Conservation (phyloP, 2,888 invertebrate species). For the Tenthredo notha region DNA sequence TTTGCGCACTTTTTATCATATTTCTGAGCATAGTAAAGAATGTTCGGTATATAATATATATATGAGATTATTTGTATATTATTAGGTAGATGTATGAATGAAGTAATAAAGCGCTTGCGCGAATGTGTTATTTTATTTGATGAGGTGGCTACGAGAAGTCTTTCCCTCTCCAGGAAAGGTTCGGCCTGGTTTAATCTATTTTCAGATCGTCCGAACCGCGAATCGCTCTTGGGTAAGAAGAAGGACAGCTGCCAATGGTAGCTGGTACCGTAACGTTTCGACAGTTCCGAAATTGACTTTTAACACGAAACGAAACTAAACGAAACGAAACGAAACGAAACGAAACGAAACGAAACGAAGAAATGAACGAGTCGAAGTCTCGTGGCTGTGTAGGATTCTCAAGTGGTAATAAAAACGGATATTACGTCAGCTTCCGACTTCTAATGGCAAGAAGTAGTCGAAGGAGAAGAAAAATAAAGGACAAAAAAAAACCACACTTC, state of each 20-base stretch:
- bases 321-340: background rate
- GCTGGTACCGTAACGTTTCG: constrained; percentile 46
- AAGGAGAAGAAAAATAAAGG: background rate
- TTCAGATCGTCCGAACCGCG: constrained; percentile 17
- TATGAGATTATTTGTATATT: background rate
- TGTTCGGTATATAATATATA: background rate
- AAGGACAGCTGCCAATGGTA: constrained; percentile 27
- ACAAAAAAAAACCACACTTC: background rate
- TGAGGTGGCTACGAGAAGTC: background rate
- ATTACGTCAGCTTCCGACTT: constrained; percentile 6
- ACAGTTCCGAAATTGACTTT: constrained; percentile 41
- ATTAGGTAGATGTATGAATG: background rate
- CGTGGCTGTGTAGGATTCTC: constrained; percentile 3
- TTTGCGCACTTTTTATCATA: background rate
- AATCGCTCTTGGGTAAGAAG: constrained; percentile 20
- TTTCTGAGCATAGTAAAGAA: background rate
- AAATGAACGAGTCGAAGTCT: background rate
- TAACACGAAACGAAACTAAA: constrained; percentile 37
- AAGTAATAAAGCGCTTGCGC: background rate
- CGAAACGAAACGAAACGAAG: background rate
- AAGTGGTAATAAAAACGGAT: constrained; percentile 17
- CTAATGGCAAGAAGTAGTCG: background rate
- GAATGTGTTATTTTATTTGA: constrained; percentile 7
- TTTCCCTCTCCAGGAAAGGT: background rate
- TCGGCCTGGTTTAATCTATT: constrained; percentile 37